These are phyloP conservation scores for Petaurus breviceps DNA, from an alignment of 2,113 vertebrate species.

Conservation along the genomic window DNA sequence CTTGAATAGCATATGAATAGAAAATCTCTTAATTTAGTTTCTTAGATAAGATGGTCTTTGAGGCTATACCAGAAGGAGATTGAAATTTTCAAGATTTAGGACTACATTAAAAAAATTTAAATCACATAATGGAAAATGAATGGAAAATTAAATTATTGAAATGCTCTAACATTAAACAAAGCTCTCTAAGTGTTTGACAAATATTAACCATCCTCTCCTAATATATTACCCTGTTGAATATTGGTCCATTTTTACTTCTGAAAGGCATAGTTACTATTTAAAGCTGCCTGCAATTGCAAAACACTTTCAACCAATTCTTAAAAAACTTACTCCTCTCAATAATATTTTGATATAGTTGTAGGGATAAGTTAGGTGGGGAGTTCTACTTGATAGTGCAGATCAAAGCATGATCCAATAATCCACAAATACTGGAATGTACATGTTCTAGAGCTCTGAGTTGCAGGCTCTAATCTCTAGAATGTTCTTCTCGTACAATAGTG, in stretches of 20 bases:
- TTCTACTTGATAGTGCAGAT: background rate
- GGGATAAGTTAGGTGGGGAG: background rate
- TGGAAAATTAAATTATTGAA: background rate
- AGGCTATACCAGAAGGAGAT: slow-evolving; percentile 15
- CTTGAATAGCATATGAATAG: slow-evolving; percentile 31
- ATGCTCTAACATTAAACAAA: background rate
- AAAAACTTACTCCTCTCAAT: slow-evolving; percentile 22
- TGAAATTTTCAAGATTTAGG: slow-evolving; percentile 28
- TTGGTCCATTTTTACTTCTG: background rate
- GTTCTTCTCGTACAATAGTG: slow-evolving; percentile 24
- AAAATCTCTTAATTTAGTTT: background rate
- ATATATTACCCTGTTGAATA: background rate
- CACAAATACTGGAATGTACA: slow-evolving; percentile 1
- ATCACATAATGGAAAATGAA: background rate
- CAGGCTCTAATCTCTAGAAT: slow-evolving; percentile 27
- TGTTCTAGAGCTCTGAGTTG: slow-evolving; percentile 17
- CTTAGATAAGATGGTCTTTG: slow-evolving; percentile 29
- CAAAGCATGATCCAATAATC: background rate
- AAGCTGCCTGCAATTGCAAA: background rate
- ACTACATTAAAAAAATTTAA: slow-evolving; percentile 8
- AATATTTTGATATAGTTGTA: slow-evolving; percentile 37
- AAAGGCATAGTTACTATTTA: background rate
- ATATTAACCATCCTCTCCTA: background rate
- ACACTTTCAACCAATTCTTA: slow-evolving; percentile 1
- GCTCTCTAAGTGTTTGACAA: slow-evolving; percentile 11